phyloP scores from a whole-genome alignment of 35 echinoderm and acorn worm genomes.

The Diadema setosum region DNA sequence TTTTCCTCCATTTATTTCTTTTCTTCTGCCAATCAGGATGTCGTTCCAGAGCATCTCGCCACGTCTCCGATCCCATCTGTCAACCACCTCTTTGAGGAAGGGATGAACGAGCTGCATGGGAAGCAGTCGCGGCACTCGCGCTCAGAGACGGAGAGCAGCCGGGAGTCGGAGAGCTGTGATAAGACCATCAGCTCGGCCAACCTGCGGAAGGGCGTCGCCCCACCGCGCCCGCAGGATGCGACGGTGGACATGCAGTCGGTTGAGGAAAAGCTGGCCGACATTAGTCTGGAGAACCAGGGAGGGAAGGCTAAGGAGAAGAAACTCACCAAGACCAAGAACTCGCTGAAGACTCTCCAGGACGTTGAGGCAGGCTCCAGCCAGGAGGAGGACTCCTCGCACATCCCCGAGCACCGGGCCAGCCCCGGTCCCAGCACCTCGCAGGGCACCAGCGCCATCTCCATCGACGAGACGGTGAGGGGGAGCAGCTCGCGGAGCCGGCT shows the following conservation, averaged over 20 bases:
- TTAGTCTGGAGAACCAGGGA: background rate
- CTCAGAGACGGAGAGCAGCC: slow-evolving; percentile 57
- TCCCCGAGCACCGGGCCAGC: background rate
- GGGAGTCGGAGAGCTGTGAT: slow-evolving; percentile 22
- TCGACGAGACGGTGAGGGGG: background rate
- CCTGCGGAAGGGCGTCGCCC: background rate
- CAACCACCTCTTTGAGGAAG: slow-evolving; percentile 59
- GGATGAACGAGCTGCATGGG: slow-evolving; percentile 62
- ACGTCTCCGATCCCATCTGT: slow-evolving; percentile 68
- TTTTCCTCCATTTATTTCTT: slow-evolving; percentile 10
- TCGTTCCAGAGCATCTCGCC: slow-evolving; percentile 60
- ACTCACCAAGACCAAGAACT: slow-evolving; percentile 21
- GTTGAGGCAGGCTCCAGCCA: background rate
- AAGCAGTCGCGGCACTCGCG: background rate
- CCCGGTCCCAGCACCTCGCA: background rate
- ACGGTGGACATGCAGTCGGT: slow-evolving; percentile 6
- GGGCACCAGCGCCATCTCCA: background rate
- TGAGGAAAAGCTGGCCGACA: background rate
- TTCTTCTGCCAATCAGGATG: slow-evolving; percentile 29
- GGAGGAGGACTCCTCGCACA: slow-evolving; percentile 7
- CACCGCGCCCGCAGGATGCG: background rate
- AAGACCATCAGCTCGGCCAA: slow-evolving; percentile 16
- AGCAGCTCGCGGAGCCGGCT: slow-evolving; percentile 5
- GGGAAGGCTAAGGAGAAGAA: background rate
- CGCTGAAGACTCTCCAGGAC: slow-evolving; percentile 19